Conservation (phyloP, 2,113 vertebrate genomes). For the Labeo rohita region DNA sequence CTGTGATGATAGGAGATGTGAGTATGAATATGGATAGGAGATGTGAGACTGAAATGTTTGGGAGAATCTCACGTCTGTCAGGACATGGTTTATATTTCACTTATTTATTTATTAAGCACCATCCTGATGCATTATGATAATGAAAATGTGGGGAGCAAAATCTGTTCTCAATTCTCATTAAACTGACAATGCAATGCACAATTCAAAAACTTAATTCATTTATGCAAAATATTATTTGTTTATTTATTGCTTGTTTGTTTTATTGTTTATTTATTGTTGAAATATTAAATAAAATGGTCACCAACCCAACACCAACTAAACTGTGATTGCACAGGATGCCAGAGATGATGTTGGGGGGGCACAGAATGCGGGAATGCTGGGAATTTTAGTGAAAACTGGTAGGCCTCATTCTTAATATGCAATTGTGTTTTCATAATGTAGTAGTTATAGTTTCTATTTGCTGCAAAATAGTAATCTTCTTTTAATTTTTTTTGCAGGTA, state of each 20-base stretch:
- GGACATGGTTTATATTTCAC: background rate
- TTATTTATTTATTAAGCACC: too few species aligned
- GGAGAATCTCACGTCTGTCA: background rate
- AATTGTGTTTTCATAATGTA: background rate
- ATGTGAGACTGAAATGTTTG: background rate
- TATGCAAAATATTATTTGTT: background rate
- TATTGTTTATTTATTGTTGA: too few species aligned
- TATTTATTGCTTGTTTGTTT: too few species aligned
- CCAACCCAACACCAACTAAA: background rate
- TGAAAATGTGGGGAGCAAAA: too few species aligned
- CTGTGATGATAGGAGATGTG: constrained; percentile 96
- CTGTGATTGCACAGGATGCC: constrained; percentile 80
- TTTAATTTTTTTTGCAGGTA: constrained; percentile 40
- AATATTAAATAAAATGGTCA: too few species aligned
- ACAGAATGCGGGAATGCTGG: constrained; percentile 88
- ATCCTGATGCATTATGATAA: too few species aligned
- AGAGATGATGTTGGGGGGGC: constrained; percentile 93
- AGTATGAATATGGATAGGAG: constrained; percentile 62
- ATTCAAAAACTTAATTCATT: background rate
- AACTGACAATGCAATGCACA: background rate
- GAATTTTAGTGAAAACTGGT: constrained; percentile 94
- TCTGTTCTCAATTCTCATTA: too few species aligned
- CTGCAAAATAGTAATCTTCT: constrained; percentile 77
- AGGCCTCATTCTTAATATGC: constrained; percentile 42
- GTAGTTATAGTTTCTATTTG: constrained; percentile 16